Evolutionary conservation across 2,113 vertebrate species (phyloP).

Genomic region (Ibidorhyncha struthersii): DNA sequence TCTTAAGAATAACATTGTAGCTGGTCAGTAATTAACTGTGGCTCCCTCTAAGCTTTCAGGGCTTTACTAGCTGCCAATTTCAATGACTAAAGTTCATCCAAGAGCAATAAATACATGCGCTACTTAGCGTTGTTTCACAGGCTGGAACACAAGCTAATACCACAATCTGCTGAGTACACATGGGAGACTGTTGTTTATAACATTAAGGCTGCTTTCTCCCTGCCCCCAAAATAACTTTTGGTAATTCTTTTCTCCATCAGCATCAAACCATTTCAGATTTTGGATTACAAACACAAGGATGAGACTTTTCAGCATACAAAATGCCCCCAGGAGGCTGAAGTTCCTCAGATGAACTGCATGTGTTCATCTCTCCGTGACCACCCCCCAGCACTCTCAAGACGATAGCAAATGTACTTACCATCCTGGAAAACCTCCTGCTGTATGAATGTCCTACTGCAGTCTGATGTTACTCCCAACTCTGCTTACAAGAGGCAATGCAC

Average conservation of each 20-base stretch:
- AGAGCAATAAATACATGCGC: not conserved
- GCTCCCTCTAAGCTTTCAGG: not conserved
- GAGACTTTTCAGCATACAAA: not conserved
- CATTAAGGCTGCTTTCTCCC: not conserved
- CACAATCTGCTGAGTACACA: not conserved
- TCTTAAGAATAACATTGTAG: not conserved
- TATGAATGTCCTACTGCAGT: not conserved
- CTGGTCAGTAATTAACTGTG: not conserved
- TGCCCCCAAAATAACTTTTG: not conserved
- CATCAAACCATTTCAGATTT: not conserved
- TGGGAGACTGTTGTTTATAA: not conserved
- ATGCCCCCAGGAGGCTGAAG: not conserved
- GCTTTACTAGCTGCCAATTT: not conserved
- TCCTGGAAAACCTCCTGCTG: not conserved
- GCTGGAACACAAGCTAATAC: not conserved
- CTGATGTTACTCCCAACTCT: not conserved
- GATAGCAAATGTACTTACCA: slow-evolving; percentile 7
- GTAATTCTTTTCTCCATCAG: not conserved
- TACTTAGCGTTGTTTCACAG: not conserved
- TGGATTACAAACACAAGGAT: not conserved
- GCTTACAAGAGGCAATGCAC: not conserved
- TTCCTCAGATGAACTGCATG: not conserved
- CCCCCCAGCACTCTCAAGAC: not conserved
- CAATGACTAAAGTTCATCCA: not conserved
- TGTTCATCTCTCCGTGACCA: not conserved